Evolutionary conservation across 2,888 invertebrate species (phyloP).

Genomic region (Holacanthella duospinosa): DNA sequence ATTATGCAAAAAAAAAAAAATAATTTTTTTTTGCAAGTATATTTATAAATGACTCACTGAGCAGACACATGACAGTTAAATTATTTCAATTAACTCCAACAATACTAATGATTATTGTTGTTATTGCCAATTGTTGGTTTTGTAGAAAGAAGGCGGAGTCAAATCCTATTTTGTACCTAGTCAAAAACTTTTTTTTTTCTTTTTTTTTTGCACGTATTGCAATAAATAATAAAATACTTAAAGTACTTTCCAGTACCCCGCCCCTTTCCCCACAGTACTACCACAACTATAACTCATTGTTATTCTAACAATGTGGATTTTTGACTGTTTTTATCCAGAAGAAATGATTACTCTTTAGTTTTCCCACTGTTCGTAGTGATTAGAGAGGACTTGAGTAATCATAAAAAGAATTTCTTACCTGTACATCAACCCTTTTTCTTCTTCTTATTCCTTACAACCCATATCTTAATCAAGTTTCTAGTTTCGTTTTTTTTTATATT

Average conservation of each 20-base stretch:
- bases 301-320: background rate
- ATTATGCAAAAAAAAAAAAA: no score
- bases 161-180: slow-evolving; percentile 1
- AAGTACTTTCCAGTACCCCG: background rate
- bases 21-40: no score
- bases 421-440: background rate
- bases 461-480: slow-evolving; percentile 3
- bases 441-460: background rate
- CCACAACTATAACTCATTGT: background rate
- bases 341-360: background rate
- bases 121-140: no score
- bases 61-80: no score
- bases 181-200: background rate
- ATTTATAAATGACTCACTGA: no score
- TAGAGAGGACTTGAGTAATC: background rate
- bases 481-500: background rate
- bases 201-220: background rate
- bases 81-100: no score
- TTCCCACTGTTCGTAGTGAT: background rate
- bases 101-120: no score
- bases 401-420: background rate
- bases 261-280: background rate
- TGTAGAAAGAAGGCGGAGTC: background rate
- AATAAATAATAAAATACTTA: background rate
- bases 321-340: background rate